Evolutionary conservation across 2,113 vertebrate genomes (phyloP).

Genomic region (Phrynocephalus versicolor): DNA sequence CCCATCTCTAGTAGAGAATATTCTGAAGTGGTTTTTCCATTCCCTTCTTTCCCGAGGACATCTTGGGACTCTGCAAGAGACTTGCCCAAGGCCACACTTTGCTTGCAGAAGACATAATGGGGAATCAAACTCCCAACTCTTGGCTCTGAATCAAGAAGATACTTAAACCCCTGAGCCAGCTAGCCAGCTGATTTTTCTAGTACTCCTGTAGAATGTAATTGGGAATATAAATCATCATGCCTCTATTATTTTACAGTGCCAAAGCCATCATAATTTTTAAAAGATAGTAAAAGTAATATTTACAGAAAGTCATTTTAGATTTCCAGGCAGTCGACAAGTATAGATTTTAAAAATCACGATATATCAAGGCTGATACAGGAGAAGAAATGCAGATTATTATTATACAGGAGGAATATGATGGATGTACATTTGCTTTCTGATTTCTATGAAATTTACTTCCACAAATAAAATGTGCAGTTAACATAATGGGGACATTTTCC

Average conservation of each 20-base stretch:
- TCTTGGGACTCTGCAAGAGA: no score
- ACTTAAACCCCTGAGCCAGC: no score
- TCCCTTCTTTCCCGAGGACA: neutral
- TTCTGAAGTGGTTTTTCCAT: no score
- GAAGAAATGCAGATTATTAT: constrained; percentile 63
- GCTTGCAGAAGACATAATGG: no score
- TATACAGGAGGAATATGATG: constrained; percentile 48
- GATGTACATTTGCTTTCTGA: constrained; percentile 56
- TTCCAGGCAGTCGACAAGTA: neutral
- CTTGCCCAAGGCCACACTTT: no score
- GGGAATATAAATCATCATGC: no score
- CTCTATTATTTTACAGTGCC: neutral
- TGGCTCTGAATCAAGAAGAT: no score
- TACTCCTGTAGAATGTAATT: no score
- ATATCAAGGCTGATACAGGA: constrained; percentile 39
- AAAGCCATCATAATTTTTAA: neutral
- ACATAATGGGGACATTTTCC: constrained; percentile 63
- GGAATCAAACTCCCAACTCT: no score
- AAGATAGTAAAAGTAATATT: neutral
- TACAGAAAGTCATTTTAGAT: neutral
- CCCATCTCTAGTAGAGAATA: no score
- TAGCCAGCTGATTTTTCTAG: no score
- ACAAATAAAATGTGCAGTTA: constrained; percentile 67
- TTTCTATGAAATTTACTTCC: constrained; percentile 51
- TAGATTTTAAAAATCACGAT: neutral